These are phyloP conservation scores for Elysia crispata DNA, from an alignment of 2,888 invertebrate species.

Conservation along the genomic window DNA sequence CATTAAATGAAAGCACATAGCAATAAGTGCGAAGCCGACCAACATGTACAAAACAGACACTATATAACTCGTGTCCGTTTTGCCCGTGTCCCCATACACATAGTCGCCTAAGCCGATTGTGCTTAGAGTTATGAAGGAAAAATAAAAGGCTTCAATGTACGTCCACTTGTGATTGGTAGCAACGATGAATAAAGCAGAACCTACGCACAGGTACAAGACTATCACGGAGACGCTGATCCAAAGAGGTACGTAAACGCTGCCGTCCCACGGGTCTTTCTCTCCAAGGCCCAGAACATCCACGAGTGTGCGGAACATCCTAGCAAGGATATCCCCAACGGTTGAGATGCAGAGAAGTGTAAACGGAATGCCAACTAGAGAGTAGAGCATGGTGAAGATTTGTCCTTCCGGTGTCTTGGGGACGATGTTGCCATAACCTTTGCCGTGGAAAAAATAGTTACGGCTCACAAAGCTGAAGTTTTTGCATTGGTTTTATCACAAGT, in stretches of 20 bases:
- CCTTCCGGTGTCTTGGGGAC: constrained; percentile 65
- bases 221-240: constrained; percentile 92
- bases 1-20: constrained; percentile 13
- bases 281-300: constrained; percentile 54
- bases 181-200: constrained; percentile 91
- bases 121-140: constrained; percentile 78
- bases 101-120: constrained; percentile 79
- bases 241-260: constrained; percentile 84
- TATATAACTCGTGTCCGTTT: too few relatives aligned
- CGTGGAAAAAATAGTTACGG: too few relatives aligned
- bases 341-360: constrained; percentile 65
- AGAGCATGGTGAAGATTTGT: constrained; percentile 62
- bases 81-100: constrained; percentile 71
- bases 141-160: constrained; percentile 87
- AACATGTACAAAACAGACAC: neutral
- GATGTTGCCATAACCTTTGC: constrained; percentile 71
- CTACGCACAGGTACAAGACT: constrained; percentile 91
- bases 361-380: constrained; percentile 67
- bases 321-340: constrained; percentile 64
- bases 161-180: constrained; percentile 92
- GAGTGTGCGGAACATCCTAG: constrained; percentile 62
- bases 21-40: neutral
- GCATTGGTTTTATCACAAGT: too few relatives aligned
- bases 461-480: too few relatives aligned
- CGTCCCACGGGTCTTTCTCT: too few relatives aligned